Base-by-base conservation (phyloP, 1,140 invertebrate genomes). In the Apocrypta bakeri region DNA sequence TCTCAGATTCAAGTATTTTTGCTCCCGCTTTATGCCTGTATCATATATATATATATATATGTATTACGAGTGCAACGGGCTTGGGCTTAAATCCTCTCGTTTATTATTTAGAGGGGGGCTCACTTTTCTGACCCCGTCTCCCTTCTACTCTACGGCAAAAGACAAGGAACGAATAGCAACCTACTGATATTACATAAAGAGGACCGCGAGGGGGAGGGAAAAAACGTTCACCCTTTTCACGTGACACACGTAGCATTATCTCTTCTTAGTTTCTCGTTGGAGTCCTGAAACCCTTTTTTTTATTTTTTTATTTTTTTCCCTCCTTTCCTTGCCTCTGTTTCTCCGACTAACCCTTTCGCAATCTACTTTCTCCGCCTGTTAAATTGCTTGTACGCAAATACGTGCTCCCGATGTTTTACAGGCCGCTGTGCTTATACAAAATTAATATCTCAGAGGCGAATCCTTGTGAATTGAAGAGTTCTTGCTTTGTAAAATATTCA, bases 1-100 rank as follows among this genome's bases (percentile, higher is more conserved):
- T 92, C 91, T 92, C 91, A 92, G 91, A 92, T 92, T 92, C 91
- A 89, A 92, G 91, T 92, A 92, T 92, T 92, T 92, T 92, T 92
- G 88, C n/a, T 40, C 73, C 89, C n/a, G n/a, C n/a, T n/a, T n/a
- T n/a, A n/a, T n/a, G 63, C 73, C 89, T n/a, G n/a, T n/a, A n/a
- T n/a, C n/a, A n/a, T n/a, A n/a, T n/a, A n/a, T n/a, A n/a, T n/a
- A n/a, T n/a, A n/a, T n/a, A n/a, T n/a, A 75, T 66, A 29, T 84
- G 85, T 84, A 17, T 56, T 56, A 86, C 87, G 87, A 82, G 82
- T 33, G 4, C 31, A n/a, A 17, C 86, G 86, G 85, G n/a, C n/a
- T n/a, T n/a, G n/a, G 85, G 87, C 85, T 85, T 88, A 91, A 91
- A 92, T 90, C 91, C 91, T 89, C 90, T 91, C 91, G 88, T 92